phyloP scores from a whole-genome alignment of 1,140 invertebrate species.

The Drosophila chauvacae region DNA sequence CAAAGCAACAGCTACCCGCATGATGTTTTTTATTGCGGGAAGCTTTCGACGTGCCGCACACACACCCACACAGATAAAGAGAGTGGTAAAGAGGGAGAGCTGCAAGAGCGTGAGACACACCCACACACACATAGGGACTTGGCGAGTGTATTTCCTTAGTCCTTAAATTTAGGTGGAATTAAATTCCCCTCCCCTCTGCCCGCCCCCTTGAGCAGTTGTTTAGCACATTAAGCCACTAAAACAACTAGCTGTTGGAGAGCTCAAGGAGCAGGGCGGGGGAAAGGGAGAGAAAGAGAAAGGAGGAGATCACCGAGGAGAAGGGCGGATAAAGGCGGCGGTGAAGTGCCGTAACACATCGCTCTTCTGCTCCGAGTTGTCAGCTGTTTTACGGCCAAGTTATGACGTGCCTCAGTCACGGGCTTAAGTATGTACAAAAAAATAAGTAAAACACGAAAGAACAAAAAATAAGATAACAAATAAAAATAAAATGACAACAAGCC shows the following conservation, averaged over 20 bases:
- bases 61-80: not conserved
- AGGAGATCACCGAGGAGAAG: not conserved
- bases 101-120: not conserved
- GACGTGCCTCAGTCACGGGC: conserved; percentile 74
- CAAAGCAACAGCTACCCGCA: conserved; percentile 53
- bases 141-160: conserved; percentile 47
- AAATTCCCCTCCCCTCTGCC: conserved; percentile 31
- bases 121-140: not conserved
- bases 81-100: not conserved
- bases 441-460: conserved; percentile 14
- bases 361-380: conserved; percentile 58
- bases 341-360: conserved; percentile 30
- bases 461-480: conserved; percentile 29
- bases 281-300: not conserved
- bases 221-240: conserved; percentile 77
- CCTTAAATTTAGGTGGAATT: conserved; percentile 58
- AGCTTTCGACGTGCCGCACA: conserved; percentile 23
- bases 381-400: conserved; percentile 79
- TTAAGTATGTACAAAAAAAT: conserved; percentile 48
- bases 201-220: conserved; percentile 61
- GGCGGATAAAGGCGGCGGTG: not conserved
- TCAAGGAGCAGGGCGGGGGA: not conserved
- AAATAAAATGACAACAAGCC: conserved; percentile 27
- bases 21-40: conserved; percentile 49
- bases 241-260: conserved; percentile 42